Base-by-base conservation (phyloP, 1,140 invertebrate species). In the Delia radicum region DNA sequence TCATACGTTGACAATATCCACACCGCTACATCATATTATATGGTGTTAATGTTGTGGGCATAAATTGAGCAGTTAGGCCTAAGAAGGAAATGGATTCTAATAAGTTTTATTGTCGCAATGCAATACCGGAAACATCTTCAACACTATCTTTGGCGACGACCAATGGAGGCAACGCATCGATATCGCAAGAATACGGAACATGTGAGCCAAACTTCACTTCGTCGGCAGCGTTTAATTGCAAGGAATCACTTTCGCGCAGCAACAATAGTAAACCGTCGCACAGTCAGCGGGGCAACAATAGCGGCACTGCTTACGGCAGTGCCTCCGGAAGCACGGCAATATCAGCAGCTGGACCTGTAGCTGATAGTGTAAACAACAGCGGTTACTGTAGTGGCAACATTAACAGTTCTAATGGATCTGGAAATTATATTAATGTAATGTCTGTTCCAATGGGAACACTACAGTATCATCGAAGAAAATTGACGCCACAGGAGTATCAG, bases 391-490 rank as follows among this genome's bases (percentile, higher is more conserved):
- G 48, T 13, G 15, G 27, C 73, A 33, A 46, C 73, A 61, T 42
- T 46, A 76, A 48, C 27, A 76, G 31, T 28, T 13, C 27, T 55
- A 84, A 75, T 75, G 77, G 77, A 18, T 61, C 78, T 73, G 82
- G 81, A 72, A 85, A 82, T 74, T 85, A 84, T 77, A 84, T 85
- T 46, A 85, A 85, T 77, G 79, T 85, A 76, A 83, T 85, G 81
- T 79, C 84, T 1, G 80, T 85, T 69, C 84, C 84, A 29, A 46
- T 85, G 55, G 82, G 81, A 24, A 82, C 82, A 1, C 69, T 85
- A 75, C 84, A 85, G 69, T 85, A 85, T 78, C 84, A 85, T 78
- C 82, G 84, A 42, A 79, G 85, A 71, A 85, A 85, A 75, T 76
- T 82, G 33, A 76, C 81, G 74, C 76, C 84, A 65, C 84, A 85